A percentile compares a stretch with the other conserved stretches of the same genome.
These are phyloP conservation scores for Benthosema pterotum DNA, from an alignment of 2,797 vertebrate species.

Conservation along the genomic window DNA sequence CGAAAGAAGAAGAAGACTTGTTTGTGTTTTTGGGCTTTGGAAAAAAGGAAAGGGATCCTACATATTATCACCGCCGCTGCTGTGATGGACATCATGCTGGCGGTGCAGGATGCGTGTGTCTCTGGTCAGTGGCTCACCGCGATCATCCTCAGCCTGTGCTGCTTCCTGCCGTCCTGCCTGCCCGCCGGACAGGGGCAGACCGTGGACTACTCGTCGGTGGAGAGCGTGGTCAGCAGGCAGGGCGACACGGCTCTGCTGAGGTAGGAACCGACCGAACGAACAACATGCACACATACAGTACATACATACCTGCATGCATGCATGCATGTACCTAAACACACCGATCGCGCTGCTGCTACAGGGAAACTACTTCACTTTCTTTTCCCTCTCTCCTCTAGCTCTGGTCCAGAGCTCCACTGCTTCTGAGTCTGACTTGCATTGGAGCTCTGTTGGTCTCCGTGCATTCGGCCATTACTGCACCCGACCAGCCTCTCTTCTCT, in stretches of 20 bases:
- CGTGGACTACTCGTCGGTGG: slow-evolving; percentile 92
- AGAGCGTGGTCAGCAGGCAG: slow-evolving; percentile 95
- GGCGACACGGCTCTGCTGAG: slow-evolving; percentile 96
- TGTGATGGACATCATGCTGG: slow-evolving; percentile 95
- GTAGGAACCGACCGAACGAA: slow-evolving; percentile 76
- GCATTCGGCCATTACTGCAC: too few species aligned
- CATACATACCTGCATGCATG: too few species aligned
- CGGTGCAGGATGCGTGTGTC: slow-evolving; percentile 93
- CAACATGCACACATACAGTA: too few species aligned
- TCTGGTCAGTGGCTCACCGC: slow-evolving; percentile 94
- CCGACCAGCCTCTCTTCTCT: too few species aligned
- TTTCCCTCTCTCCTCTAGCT: slow-evolving; percentile 6
- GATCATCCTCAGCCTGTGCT: slow-evolving; percentile 93
- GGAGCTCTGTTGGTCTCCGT: too few species aligned
- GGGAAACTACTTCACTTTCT: slow-evolving; percentile 68
- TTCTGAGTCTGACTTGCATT: too few species aligned
- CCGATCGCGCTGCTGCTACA: too few species aligned
- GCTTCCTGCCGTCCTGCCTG: slow-evolving; percentile 91
- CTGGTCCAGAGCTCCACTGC: too few species aligned
- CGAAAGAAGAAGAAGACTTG: slow-evolving; percentile 69
- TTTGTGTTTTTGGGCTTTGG: too few species aligned
- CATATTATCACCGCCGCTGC: slow-evolving; percentile 69
- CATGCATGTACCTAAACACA: too few species aligned
- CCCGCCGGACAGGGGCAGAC: slow-evolving; percentile 93
- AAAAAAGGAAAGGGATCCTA: slow-evolving; percentile 48